Percentiles rank a stretch among this genome's conserved stretches.
Conservation (phyloP, 2,797 vertebrate genomes). For the Pipistrellus pipistrellus region DNA sequence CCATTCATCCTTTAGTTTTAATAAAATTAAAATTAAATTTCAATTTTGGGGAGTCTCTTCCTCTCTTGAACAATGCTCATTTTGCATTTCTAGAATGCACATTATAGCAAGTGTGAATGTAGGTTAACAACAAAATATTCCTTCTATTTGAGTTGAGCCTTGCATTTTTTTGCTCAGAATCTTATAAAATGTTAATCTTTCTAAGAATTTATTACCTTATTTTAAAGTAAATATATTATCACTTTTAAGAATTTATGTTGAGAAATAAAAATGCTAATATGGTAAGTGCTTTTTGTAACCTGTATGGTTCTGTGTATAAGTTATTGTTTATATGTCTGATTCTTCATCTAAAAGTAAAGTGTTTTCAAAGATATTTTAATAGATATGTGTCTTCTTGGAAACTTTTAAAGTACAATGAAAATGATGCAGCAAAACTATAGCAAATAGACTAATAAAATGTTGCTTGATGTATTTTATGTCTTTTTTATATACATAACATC, state of each 20-base stretch:
- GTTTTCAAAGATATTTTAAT: not conserved
- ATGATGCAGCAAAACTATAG: not conserved
- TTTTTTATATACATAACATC: not conserved
- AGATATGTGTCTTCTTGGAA: not conserved
- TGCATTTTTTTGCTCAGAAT: not conserved
- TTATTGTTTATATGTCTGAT: not conserved
- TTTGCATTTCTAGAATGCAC: not conserved
- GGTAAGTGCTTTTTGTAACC: not conserved
- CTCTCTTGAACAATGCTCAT: not conserved
- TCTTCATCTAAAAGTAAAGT: not conserved
- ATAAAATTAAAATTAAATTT: slow-evolving; percentile 18
- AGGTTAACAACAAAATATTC: not conserved
- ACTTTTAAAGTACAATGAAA: slow-evolving; percentile 33
- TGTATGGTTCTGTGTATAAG: not conserved
- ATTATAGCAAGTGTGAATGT: not conserved
- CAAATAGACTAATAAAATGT: not conserved
- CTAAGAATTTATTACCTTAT: not conserved
- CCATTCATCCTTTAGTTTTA: slow-evolving; percentile 23
- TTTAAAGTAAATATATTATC: not conserved
- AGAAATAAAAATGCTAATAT: not conserved
- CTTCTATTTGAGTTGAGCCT: not conserved
- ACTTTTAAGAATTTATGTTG: not conserved
- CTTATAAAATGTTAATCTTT: not conserved
- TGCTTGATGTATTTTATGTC: not conserved
- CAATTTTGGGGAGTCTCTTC: not conserved